Percentiles rank a stretch among this genome's conserved stretches.
These are phyloP conservation scores for Phrynosoma blainvillii DNA, from an alignment of 2,113 vertebrate species.

Conservation along the genomic window DNA sequence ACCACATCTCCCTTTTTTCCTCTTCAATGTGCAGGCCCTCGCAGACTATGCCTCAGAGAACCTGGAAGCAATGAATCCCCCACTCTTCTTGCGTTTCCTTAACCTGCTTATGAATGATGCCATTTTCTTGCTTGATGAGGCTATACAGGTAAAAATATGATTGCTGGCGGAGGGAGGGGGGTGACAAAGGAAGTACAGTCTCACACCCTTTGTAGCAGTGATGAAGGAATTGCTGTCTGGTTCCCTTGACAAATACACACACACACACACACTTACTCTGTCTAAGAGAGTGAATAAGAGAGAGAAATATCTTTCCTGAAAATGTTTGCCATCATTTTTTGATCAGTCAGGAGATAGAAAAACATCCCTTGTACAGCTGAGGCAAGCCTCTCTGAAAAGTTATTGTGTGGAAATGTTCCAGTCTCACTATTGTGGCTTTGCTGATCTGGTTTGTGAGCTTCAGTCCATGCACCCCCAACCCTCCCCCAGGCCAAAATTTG, in stretches of 20 bases:
- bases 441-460: neutral
- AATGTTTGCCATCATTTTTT: neutral
- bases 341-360: neutral
- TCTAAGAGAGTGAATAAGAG: too few species aligned
- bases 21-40: constrained; percentile 78
- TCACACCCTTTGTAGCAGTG: neutral
- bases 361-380: too few species aligned
- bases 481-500: too few species aligned
- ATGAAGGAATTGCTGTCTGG: neutral
- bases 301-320: too few species aligned
- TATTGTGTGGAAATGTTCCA: neutral
- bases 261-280: too few species aligned
- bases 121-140: constrained; percentile 96
- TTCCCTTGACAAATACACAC: too few species aligned
- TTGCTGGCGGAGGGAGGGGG: neutral
- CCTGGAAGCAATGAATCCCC: constrained; percentile 96
- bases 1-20: neutral
- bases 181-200: neutral
- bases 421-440: neutral
- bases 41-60: constrained; percentile 94
- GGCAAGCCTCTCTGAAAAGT: neutral
- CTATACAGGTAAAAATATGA: constrained; percentile 89
- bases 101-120: constrained; percentile 98
- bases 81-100: constrained; percentile 94
- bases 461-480: neutral